Percentiles rank a stretch among this genome's conserved stretches.
Evolutionary conservation across 2,888 invertebrate genomes (phyloP).

Genomic region (Euphydryas editha): DNA sequence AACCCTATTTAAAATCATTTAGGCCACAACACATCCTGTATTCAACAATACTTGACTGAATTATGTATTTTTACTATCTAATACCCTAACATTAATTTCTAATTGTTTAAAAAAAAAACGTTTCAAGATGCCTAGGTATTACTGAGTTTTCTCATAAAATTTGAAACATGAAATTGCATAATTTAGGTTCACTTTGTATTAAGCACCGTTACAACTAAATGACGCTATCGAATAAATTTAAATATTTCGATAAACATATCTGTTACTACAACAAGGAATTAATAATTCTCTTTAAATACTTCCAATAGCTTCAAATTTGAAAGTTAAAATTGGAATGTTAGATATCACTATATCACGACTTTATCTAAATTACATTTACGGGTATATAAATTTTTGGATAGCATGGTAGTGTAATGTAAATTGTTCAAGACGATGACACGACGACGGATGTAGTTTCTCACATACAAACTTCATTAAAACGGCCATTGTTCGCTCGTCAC

Average conservation of each 20-base stretch:
- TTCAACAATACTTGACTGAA: conserved; percentile 21
- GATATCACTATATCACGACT: conserved; percentile 9
- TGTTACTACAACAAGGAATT: conserved; percentile 18
- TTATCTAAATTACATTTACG: conserved; percentile 19
- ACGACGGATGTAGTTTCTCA: conserved; percentile 49
- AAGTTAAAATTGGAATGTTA: conserved; percentile 1
- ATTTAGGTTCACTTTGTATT: too few relatives aligned
- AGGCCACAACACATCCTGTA: conserved; percentile 50
- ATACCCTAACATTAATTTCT: conserved; percentile 3
- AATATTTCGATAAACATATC: conserved; percentile 20
- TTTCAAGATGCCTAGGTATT: too few relatives aligned
- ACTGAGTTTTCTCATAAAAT: too few relatives aligned
- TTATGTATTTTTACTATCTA: conserved; percentile 7
- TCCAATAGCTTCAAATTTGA: conserved; percentile 12
- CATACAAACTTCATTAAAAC: conserved; percentile 60
- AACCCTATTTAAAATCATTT: conserved; percentile 47
- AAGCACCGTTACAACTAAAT: neutral
- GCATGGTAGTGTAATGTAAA: conserved; percentile 28
- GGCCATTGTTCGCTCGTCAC: conserved; percentile 63
- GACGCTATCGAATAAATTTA: neutral
- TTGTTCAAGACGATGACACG: conserved; percentile 41
- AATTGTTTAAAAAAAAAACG: neutral
- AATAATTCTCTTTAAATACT: conserved; percentile 9
- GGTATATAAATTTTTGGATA: conserved; percentile 18
- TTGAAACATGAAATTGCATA: too few relatives aligned